phyloP scores from a whole-genome alignment of 2,797 vertebrate species.

The Allobates femoralis region DNA sequence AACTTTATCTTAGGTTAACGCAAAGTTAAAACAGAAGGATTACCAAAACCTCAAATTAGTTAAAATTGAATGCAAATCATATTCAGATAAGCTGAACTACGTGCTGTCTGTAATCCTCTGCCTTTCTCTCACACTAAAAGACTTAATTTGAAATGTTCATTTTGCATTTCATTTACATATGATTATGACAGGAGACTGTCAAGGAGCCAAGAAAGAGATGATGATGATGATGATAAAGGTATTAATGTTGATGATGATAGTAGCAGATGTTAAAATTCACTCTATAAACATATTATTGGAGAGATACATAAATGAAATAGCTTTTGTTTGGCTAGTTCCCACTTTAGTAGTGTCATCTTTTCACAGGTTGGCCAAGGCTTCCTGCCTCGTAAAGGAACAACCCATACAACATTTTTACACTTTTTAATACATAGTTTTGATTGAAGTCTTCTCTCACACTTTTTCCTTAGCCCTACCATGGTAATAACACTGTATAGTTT shows the following conservation, averaged over 20 bases:
- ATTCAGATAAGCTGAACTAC: constrained; percentile 56
- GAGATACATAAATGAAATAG: background rate
- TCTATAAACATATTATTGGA: background rate
- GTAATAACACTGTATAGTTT: too few species aligned
- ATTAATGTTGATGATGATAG: background rate
- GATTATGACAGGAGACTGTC: constrained; percentile 41
- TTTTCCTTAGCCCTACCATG: too few species aligned
- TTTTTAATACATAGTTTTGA: background rate
- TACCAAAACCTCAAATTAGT: constrained; percentile 43
- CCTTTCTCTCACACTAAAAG: constrained; percentile 50
- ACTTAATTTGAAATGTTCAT: constrained; percentile 53
- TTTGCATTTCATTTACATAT: constrained; percentile 58
- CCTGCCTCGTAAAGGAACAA: background rate
- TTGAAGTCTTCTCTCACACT: too few species aligned
- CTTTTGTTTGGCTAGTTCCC: background rate
- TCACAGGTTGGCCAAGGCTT: background rate
- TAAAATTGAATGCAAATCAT: constrained; percentile 57
- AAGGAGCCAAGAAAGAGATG: constrained; percentile 7
- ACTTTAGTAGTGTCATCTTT: background rate
- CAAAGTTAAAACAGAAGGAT: constrained; percentile 40
- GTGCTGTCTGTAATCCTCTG: constrained; percentile 47
- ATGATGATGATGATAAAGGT: constrained; percentile 13
- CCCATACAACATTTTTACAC: background rate
- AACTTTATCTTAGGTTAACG: constrained; percentile 43
- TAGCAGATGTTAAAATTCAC: background rate